Evolutionary conservation across 2,888 invertebrate species (phyloP), one percentile per base, ranked within the genome.

Genomic region (Epiblema foenella): DNA sequence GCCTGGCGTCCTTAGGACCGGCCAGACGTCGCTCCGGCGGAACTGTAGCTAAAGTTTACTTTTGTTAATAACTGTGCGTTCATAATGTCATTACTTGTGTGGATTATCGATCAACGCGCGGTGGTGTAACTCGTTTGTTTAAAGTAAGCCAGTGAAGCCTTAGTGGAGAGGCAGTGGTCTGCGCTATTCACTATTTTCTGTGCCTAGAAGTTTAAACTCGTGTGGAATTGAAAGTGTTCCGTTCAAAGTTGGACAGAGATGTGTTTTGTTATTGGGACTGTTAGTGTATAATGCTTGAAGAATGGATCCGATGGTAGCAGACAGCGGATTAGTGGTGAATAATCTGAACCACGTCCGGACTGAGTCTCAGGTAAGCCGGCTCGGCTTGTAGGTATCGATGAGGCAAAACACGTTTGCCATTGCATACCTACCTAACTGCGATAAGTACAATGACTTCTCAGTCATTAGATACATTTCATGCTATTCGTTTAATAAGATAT

Each of bases 311-410:
- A 89, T 90, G 87, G 85, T 89, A 79, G 78, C 90, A 82, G 93
- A 93, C 83, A 91, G 87, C 88, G 93, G 91, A 82, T 85, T 91
- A 82, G 87, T 91, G 85, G 91, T 90, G 85, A 93, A 93, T 84
- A 93, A 93, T 89, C 85, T 93, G 86, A 91, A 91, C 85, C 93
- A 93, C 81, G 90, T 87, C 87, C 91, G 93, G 84, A 92, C 83
- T 83, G 93, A 93, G 74, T 91, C 93, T 83, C 93, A 93, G 93
- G 93, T 93, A 89, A 91, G 93, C 84, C 81, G 79, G 75, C 78
- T 63, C 81, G 79, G 75, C 78, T 63, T 20, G 84, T 85, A 84
- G 83, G 84, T 88, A 89, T 87, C 86, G 85, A 85, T 86, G 87
- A 81, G 82, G 85, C 86, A 81, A 88, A 91, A 90, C 92, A 89